These are phyloP conservation scores for Chitala chitala DNA, from an alignment of 2,113 vertebrate genomes.

Conservation along the genomic window DNA sequence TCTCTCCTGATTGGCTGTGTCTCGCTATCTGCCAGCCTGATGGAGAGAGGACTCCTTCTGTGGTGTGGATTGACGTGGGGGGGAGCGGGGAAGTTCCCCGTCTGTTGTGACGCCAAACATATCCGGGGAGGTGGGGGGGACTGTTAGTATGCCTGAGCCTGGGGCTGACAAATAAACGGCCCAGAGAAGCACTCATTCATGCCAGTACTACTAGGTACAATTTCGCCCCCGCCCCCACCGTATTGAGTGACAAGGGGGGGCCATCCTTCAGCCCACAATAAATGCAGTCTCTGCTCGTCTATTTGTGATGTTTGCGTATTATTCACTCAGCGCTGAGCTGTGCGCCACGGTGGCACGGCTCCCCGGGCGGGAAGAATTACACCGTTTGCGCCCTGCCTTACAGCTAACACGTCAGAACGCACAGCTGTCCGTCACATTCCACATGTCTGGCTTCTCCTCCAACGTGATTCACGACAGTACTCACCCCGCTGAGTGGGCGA, in stretches of 20 bases:
- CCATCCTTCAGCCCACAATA: conserved; percentile 59
- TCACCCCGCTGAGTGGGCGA: no score
- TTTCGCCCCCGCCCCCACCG: conserved; percentile 44
- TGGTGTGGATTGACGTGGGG: no score
- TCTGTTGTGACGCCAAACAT: conserved; percentile 5
- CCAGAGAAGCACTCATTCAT: conserved; percentile 53
- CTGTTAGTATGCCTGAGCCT: neutral
- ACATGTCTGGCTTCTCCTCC: no score
- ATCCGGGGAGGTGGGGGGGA: neutral
- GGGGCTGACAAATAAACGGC: conserved; percentile 48
- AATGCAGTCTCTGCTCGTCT: conserved; percentile 22
- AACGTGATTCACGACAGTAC: no score
- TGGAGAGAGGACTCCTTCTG: neutral
- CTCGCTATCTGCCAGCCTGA: neutral
- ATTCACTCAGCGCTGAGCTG: conserved; percentile 54
- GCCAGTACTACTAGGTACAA: conserved; percentile 57
- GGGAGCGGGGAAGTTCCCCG: conserved; percentile 2
- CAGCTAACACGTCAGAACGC: no score
- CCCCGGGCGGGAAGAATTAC: conserved; percentile 61
- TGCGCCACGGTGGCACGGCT: conserved; percentile 48
- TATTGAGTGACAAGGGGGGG: conserved; percentile 35
- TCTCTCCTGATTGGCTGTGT: neutral
- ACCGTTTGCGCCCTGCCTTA: conserved; percentile 61
- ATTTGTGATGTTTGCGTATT: conserved; percentile 49
- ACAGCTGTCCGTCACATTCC: no score